These are phyloP conservation scores for Loriculus beryllinus DNA, from an alignment of 2,797 vertebrate genomes.

Conservation along the genomic window DNA sequence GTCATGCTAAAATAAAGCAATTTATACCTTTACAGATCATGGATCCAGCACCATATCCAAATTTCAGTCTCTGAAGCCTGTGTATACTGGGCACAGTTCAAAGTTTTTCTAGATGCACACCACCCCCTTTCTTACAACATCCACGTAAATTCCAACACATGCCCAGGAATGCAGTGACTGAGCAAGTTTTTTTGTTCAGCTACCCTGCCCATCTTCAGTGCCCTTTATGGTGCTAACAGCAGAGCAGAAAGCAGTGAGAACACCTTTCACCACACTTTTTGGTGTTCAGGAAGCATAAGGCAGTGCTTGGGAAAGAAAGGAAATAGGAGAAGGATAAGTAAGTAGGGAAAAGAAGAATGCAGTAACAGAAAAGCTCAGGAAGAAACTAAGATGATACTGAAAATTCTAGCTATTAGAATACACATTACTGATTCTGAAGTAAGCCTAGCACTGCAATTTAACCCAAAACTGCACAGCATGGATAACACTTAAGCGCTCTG, in stretches of 20 bases:
- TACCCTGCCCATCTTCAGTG: neutral
- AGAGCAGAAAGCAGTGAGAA: neutral
- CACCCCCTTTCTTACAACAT: neutral
- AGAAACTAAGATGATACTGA: neutral
- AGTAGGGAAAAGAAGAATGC: neutral
- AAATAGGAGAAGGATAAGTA: neutral
- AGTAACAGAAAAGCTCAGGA: neutral
- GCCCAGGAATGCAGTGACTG: neutral
- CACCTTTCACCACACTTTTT: neutral
- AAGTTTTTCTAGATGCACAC: neutral
- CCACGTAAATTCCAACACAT: fast-evolving
- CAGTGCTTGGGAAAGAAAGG: neutral
- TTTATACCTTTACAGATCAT: neutral
- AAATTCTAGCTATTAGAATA: neutral
- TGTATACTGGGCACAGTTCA: neutral
- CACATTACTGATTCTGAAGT: neutral
- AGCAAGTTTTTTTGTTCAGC: neutral
- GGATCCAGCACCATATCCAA: neutral
- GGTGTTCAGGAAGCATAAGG: neutral
- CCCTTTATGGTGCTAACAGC: neutral
- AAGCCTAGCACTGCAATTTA: neutral
- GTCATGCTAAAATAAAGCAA: neutral
- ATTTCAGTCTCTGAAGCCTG: neutral
- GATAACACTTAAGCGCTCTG: neutral
- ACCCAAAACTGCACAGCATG: neutral